phyloP scores from a whole-genome alignment of 2,113 vertebrate species.

The Andinoacara biseriatus region DNA sequence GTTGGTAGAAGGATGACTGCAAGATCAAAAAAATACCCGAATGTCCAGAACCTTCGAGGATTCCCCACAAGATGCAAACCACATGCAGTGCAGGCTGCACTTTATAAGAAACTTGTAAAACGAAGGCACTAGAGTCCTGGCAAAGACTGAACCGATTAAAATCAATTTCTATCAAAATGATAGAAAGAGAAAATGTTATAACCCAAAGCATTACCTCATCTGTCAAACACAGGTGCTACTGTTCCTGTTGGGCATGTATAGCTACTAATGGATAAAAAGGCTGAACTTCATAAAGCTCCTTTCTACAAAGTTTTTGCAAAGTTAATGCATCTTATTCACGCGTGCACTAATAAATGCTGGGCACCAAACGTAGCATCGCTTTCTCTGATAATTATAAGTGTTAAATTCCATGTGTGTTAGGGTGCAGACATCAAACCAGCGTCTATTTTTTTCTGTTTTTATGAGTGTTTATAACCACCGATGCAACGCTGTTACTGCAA shows the following conservation, averaged over 20 bases:
- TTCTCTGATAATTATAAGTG: too few species aligned
- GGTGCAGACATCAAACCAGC: too few species aligned
- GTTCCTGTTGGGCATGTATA: neutral
- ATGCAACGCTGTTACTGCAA: too few species aligned
- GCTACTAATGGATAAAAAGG: neutral
- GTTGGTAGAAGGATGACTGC: neutral
- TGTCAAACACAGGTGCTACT: neutral
- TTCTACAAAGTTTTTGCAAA: too few species aligned
- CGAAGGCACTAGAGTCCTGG: neutral
- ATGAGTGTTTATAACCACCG: too few species aligned
- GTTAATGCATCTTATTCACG: too few species aligned
- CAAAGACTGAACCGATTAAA: neutral
- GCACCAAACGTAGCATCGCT: too few species aligned
- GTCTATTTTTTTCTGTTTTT: too few species aligned
- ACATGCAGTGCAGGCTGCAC: neutral
- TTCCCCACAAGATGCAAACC: neutral
- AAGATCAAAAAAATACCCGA: neutral
- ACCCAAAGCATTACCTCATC: neutral
- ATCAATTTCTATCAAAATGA: neutral
- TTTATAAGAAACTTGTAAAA: neutral
- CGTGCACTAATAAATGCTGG: too few species aligned
- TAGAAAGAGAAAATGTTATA: neutral
- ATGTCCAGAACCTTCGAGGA: neutral
- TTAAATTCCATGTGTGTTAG: too few species aligned
- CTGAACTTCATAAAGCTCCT: too few species aligned